Evolutionary conservation across 2,888 invertebrate genomes (phyloP), one percentile per base, ranked within the genome.

Genomic region (Labia minor): DNA sequence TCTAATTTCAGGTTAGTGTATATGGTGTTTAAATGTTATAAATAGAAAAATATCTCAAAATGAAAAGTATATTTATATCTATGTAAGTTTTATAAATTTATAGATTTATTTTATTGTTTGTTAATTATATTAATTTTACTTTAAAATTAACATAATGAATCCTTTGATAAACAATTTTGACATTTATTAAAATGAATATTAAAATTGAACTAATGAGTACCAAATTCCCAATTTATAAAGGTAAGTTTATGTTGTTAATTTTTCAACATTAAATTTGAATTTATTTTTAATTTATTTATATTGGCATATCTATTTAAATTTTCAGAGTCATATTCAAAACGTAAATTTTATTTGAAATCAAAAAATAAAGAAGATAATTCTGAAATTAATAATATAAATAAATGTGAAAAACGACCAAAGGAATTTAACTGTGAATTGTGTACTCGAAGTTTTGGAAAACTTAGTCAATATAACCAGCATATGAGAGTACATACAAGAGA

Each of bases 401-500:
- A 49, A 49, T 4, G 14, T 8, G 49, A 49, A 14, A 49, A 49
- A 16, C 3, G 16, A 14, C 49, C 14, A 49, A 49, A 49, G 14
- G 49, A 49, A 49, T 49, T 49, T n/a, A 8, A 14, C 14, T 49
- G 49, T 49, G 49, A 49, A 49, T 49, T 49, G 14, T 49, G 49
- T 14, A 10, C 49, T 8, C 49, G 49, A 49, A 49, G 3, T n/a
- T 49, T 49, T 49, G 14, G n/a, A 14, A 49, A 49, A 49, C 49
- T 49, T 11, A 49, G 49, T 14, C 49, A 49, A 49, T 49, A 49
- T 16, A 49, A 49, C 14, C 49, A 49, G 14, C 49, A 49, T 49
- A 49, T 49, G 49, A 49, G 49, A 49, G 49, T 49, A 14, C 49
- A 49, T 49, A 49, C 49, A 16, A 49, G 49, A 49, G 49, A 49